These are phyloP conservation scores for Plutomurus gul DNA, from an alignment of 1,140 invertebrate species.

Conservation along the genomic window DNA sequence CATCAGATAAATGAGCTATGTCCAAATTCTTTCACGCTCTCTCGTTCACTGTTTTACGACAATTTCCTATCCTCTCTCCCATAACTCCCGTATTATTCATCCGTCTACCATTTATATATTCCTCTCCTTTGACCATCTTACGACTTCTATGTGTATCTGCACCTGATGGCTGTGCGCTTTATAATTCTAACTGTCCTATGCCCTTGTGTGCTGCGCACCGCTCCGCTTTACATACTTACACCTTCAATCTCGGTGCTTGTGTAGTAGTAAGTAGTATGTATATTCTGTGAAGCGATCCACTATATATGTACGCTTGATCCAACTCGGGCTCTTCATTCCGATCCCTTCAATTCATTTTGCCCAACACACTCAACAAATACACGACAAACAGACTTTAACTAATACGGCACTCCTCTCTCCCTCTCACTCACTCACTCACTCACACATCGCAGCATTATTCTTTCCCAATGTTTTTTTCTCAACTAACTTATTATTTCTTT, in stretches of 20 bases:
- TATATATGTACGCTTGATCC: background rate
- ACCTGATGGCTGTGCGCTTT: too few relatives aligned
- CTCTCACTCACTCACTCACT: background rate
- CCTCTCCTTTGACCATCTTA: too few relatives aligned
- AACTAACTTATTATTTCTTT: slow-evolving; percentile 20
- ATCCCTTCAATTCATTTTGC: slow-evolving; percentile 11
- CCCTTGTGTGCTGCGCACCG: background rate
- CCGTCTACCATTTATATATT: background rate
- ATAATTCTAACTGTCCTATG: too few relatives aligned
- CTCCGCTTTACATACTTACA: background rate
- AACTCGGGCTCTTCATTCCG: slow-evolving; percentile 1
- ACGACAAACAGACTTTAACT: slow-evolving; percentile 19
- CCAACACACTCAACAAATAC: slow-evolving; percentile 27
- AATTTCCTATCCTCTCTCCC: background rate
- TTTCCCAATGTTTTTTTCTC: slow-evolving; percentile 6
- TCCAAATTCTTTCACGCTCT: slow-evolving; percentile 26
- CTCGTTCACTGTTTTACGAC: slow-evolving; percentile 13
- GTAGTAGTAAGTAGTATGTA: background rate
- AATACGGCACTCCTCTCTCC: slow-evolving; percentile 8
- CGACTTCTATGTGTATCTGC: too few relatives aligned
- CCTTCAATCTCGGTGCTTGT: background rate
- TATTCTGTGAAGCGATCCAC: background rate
- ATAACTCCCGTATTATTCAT: too few relatives aligned
- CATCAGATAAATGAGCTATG: slow-evolving; percentile 21
- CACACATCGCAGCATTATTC: too few relatives aligned